Percentiles rank a stretch among this genome's conserved stretches.
These are phyloP conservation scores for Sebastes melanostomus DNA, from an alignment of 2,797 vertebrate species.

Conservation along the genomic window DNA sequence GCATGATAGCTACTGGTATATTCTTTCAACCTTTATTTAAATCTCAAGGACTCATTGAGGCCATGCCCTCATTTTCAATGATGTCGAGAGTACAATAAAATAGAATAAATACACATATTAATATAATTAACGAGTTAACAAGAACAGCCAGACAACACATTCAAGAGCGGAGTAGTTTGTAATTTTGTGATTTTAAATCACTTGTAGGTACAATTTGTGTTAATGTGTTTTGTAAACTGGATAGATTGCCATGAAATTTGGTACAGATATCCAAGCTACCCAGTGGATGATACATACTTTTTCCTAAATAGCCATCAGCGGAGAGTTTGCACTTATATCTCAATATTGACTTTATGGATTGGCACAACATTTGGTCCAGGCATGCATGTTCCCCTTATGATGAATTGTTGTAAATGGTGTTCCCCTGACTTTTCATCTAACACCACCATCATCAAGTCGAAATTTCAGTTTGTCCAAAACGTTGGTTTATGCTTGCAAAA, in stretches of 20 bases:
- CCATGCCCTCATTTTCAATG: background rate
- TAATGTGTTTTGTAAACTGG: background rate
- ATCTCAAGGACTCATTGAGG: background rate
- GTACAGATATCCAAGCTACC: background rate
- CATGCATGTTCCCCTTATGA: background rate
- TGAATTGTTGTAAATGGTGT: background rate
- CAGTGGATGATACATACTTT: background rate
- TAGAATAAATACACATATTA: background rate
- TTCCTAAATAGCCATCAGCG: background rate
- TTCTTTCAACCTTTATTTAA: background rate
- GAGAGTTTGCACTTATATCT: background rate
- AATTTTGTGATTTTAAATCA: background rate
- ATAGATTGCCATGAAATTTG: background rate
- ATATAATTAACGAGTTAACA: background rate
- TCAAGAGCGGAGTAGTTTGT: background rate
- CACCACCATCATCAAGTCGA: background rate
- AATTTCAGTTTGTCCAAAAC: background rate
- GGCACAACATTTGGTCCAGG: background rate
- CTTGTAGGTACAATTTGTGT: no score
- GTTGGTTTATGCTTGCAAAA: background rate
- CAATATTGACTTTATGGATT: background rate
- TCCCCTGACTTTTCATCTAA: background rate
- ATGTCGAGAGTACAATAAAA: background rate
- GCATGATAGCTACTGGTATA: background rate
- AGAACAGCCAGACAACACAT: background rate